These are phyloP conservation scores for Cossypha polioptera DNA, from an alignment of 2,797 vertebrate genomes.

Conservation along the genomic window DNA sequence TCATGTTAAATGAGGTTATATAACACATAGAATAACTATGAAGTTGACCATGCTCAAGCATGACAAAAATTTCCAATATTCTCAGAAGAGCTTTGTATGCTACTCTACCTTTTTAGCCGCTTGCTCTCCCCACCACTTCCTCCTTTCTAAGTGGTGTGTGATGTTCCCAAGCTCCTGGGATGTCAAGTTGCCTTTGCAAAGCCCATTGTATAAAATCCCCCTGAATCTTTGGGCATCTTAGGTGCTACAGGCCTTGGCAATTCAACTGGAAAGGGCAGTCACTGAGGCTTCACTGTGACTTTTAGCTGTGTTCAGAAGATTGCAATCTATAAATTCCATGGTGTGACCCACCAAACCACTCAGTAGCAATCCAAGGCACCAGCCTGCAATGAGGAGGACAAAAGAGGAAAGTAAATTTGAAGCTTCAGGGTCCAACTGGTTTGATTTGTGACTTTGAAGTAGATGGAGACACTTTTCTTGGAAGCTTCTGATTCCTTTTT, in stretches of 20 bases:
- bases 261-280: not conserved
- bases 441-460: constrained; percentile 46
- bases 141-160: not conserved
- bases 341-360: constrained; percentile 11
- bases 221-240: not conserved
- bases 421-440: not conserved
- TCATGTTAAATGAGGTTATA: not conserved
- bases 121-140: not conserved
- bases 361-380: not conserved
- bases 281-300: not conserved
- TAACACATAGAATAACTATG: not conserved
- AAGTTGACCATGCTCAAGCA: not conserved
- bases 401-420: constrained; percentile 50
- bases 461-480: not conserved
- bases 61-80: not conserved
- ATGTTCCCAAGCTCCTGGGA: not conserved
- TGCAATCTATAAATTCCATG: not conserved
- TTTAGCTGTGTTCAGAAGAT: not conserved
- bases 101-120: not conserved
- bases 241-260: not conserved
- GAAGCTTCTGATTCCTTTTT: constrained; percentile 14
- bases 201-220: not conserved
- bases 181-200: not conserved
- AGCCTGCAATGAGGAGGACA: constrained; percentile 42
- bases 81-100: not conserved